Evolutionary conservation across 1,140 invertebrate genomes (phyloP), one percentile per base, ranked within the genome.

Genomic region (Drosophila sulfurigaster): DNA sequence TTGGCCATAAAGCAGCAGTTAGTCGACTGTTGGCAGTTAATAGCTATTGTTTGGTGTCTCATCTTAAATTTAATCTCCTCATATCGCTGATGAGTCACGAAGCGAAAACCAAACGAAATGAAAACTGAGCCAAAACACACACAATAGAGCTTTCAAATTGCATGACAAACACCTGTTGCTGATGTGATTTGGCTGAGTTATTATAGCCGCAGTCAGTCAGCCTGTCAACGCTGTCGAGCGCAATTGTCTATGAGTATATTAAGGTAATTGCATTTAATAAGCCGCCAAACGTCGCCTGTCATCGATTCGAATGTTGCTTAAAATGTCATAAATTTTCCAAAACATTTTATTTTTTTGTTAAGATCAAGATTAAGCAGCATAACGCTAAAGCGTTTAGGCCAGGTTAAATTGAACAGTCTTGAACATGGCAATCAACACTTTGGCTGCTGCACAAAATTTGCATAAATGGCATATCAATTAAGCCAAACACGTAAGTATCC

Each of bases 391-490:
- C n/a, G 25, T 25, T 49, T 52, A 25, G 52, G 51, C 49, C 69
- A 69, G 71, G 73, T 68, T 75, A 65, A 58, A n/a, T 13, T 43
- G 41, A 43, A 41, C 38, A 41, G 11, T 68, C 28, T 62, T 59
- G 25, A 35, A 64, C 67, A 45, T 56, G 51, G 15, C 32, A 43
- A 75, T 59, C 38, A 48, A 54, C 57, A 73, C 68, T 72, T 48
- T 54, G 68, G 71, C 58, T 72, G 64, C 57, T 45, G 46, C 80
- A 65, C 46, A 69, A 72, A 32, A 87, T 87, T 87, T 80, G 77
- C 83, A 87, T 87, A 87, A 87, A 89, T 89, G 69, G 79, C 85
- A 87, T 80, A 83, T 87, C 83, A 87, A 87, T 87, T 87, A 88
- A 87, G 75, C 66, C 83, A 63, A 88, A 56, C 62, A 51, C 35